Conservation (phyloP, 2,113 vertebrate species). For the Chelonoidis abingdonii region DNA sequence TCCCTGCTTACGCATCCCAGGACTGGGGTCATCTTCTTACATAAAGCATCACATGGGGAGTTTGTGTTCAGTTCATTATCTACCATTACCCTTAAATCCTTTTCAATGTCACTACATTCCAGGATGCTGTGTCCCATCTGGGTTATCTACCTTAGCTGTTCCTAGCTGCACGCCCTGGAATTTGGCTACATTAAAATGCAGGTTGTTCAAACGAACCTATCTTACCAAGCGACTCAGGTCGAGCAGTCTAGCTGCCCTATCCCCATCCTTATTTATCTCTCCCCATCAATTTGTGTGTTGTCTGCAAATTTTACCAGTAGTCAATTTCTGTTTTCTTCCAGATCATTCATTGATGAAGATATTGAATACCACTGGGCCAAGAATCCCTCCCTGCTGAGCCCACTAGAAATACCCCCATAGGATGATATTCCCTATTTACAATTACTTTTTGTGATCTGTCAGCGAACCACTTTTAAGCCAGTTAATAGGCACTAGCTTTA, state of each 20-base stretch:
- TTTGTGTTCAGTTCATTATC: background rate
- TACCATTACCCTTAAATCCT: background rate
- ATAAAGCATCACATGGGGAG: background rate
- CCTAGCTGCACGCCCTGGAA: background rate
- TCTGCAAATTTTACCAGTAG: background rate
- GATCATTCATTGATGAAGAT: background rate
- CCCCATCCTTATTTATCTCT: background rate
- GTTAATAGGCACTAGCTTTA: background rate
- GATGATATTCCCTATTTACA: slow-evolving; percentile 7
- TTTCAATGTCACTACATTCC: background rate
- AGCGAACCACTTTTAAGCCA: slow-evolving; percentile 63
- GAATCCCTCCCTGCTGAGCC: background rate
- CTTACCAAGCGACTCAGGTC: accelerated
- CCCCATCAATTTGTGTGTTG: background rate
- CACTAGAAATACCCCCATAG: slow-evolving; percentile 42
- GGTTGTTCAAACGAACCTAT: accelerated
- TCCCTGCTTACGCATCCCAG: background rate
- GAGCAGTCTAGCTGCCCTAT: background rate
- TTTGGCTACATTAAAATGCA: accelerated
- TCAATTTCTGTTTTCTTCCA: accelerated
- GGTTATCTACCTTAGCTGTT: background rate
- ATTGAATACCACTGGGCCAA: background rate
- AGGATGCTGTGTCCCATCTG: background rate
- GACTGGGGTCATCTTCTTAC: background rate
- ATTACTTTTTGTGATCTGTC: slow-evolving; percentile 34